A percentile compares a stretch with the other conserved stretches of the same genome.
Evolutionary conservation across 2,797 vertebrate genomes (phyloP).

Genomic region (Enoplosus armatus): DNA sequence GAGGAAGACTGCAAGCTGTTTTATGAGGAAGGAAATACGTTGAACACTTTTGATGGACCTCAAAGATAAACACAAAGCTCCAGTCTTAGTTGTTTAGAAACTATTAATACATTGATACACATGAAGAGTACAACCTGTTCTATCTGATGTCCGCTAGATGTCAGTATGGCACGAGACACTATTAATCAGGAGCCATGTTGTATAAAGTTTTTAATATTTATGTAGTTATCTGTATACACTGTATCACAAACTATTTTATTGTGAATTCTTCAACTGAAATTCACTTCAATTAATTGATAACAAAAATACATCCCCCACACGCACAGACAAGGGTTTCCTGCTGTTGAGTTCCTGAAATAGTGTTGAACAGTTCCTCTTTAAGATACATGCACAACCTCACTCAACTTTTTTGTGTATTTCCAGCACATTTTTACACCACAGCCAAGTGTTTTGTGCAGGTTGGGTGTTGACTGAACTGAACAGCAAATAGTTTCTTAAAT

Average conservation of each 20-base stretch:
- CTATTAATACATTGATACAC: too few species aligned
- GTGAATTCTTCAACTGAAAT: background rate
- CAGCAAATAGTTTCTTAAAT: background rate
- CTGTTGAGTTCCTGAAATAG: background rate
- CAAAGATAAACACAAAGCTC: too few species aligned
- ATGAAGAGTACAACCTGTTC: too few species aligned
- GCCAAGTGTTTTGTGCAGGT: background rate
- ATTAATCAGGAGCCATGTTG: background rate
- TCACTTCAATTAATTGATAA: too few species aligned
- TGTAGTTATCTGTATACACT: background rate
- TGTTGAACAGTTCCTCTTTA: background rate
- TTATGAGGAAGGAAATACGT: too few species aligned
- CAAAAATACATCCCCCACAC: background rate
- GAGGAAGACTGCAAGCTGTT: too few species aligned
- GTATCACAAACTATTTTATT: background rate
- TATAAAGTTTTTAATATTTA: too few species aligned
- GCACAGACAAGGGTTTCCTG: background rate
- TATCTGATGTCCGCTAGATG: too few species aligned
- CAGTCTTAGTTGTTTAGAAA: too few species aligned
- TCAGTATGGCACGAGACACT: too few species aligned
- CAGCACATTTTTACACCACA: background rate
- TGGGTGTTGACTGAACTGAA: background rate
- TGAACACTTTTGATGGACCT: too few species aligned
- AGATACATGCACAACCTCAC: background rate
- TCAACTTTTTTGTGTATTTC: too few species aligned